Evolutionary conservation across 2,888 invertebrate species (phyloP), one percentile per base, ranked within the genome.

Genomic region (Lymantria dispar): DNA sequence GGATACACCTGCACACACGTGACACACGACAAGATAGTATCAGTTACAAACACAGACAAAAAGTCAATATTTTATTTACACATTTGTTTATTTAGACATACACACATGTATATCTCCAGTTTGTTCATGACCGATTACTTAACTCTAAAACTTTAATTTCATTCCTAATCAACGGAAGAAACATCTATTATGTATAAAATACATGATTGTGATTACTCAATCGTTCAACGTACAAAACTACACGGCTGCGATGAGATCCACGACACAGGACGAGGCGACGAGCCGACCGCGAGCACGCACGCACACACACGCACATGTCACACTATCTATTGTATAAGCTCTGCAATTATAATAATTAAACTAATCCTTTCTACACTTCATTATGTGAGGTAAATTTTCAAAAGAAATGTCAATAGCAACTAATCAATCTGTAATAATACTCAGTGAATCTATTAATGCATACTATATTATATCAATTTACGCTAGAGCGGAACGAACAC

Each of bases 381-480:
- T 80, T 85, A 82, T 74, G 77, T 76, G 76, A 82, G 85, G 82
- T 77, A 78, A 78, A 77, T 80, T 79, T 76, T 70, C 66, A 68
- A 76, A 66, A 73, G 67, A 70, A 54, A 78, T 58, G 60, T 71
- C 79, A 80, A 48, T 83, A 80, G 83, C 83, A 80, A 86, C 85
- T 86, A 87, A 87, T n/a, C 82, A 83, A 80, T 86, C 83, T 72
- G 86, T 85, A 90, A 90, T 89, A 90, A 90, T 90, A 90, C 90
- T 90, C 90, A 85, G 85, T 81, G 85, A 87, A 87, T 87, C 88
- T 87, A 88, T 85, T n/a, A 81, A 86, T 87, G 80, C 83, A 87
- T 87, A 84, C 88, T 89, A 89, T 89, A 90, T 89, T 87, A 87
- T 81, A 84, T 80, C 88, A 83, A 80, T 80, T 78, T 81, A 86